These are phyloP conservation scores for Microhierax caerulescens DNA, from an alignment of 2,797 vertebrate species.

Conservation along the genomic window DNA sequence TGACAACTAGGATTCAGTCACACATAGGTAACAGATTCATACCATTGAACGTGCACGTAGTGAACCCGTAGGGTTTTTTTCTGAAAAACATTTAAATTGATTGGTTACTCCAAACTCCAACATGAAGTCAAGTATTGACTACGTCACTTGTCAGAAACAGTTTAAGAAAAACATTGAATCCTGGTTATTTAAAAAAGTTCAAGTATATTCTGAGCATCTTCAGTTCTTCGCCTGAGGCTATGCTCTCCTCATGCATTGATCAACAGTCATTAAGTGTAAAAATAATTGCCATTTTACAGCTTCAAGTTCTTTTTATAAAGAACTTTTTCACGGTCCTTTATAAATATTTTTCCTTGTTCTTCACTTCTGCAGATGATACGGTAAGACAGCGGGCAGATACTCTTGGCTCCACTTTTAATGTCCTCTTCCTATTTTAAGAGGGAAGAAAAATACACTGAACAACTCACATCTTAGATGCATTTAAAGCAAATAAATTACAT, in stretches of 20 bases:
- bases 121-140: not conserved
- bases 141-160: not conserved
- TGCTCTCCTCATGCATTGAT: not conserved
- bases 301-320: slow-evolving; percentile 10
- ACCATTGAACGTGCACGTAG: not conserved
- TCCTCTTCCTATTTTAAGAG: slow-evolving; percentile 71
- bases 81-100: not conserved
- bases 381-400: not conserved
- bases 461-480: not conserved
- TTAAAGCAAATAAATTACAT: not conserved
- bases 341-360: not conserved
- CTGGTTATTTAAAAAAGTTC: not conserved
- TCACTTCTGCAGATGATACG: not conserved
- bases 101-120: slow-evolving; percentile 21
- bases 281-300: not conserved
- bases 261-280: not conserved
- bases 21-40: not conserved
- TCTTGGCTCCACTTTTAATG: slow-evolving; percentile 43
- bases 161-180: not conserved
- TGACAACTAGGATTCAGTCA: not conserved
- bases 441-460: not conserved
- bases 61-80: not conserved
- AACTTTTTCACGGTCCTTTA: not conserved
- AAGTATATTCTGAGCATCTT: not conserved
- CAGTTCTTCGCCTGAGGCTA: not conserved